Base-by-base conservation (phyloP, 2,797 vertebrate species). In the Rousettus madagascariensis region DNA sequence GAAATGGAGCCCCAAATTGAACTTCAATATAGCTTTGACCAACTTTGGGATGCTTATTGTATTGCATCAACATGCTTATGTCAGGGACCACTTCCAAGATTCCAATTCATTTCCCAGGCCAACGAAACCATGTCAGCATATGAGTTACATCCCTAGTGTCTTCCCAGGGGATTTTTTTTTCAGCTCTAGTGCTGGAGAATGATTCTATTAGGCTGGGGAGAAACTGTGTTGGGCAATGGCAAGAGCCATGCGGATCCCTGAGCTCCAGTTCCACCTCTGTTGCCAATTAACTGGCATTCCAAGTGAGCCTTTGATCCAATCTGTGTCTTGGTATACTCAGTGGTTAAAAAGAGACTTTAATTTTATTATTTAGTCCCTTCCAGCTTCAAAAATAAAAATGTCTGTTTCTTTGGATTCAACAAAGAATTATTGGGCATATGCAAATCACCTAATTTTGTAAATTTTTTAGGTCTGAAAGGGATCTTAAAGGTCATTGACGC, bases 1-100 rank as follows among this genome's bases (percentile, higher is more conserved):
- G 68, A 89, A 96, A 55, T 12, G 11, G 79, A 94, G 57, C 46
- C 71, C 91, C 71, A 20, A 26, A 85, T 61, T 90, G 66, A 30
- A 61, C 61, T 84, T 43, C 41, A 95, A 65, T 38, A 46, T 46
- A 68, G 53, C 61, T 79, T 96, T 86, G 85, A 88, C 68, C 33
- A 65, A 90, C 79, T 95, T 94, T 2, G 8, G 86, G 69, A 96
- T 97, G 75, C 89, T 91, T 86, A 84, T 38, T 59, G 30, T 41
- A 90, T 93, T 87, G 63, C 33, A n/a, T 80, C 95, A 95, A 69
- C 89, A 89, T 87, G 69, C 74, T 89, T 90, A 84, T 71, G 71
- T 93, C 61, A 96, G 79, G 59, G 74, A 96, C 24, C 63, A 91
- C 83, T 96, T 97, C 91, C 96, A 97, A 96, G 89, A 78, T 46